A percentile compares a stretch with the other conserved stretches of the same genome.
These are phyloP conservation scores for Escarpia spicata DNA, from an alignment of 2,888 invertebrate species.

Conservation along the genomic window DNA sequence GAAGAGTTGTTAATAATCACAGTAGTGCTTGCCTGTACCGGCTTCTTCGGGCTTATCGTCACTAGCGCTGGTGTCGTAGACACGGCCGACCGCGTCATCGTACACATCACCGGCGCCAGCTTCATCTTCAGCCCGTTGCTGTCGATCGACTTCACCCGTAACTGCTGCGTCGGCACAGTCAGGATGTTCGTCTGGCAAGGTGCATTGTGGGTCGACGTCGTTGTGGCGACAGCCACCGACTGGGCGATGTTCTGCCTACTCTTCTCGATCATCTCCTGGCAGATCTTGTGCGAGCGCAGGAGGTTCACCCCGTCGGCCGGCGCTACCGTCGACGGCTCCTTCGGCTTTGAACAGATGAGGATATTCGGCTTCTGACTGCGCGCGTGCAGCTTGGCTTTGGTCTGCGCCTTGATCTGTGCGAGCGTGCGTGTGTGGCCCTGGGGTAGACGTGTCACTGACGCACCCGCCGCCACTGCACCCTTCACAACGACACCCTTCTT, in stretches of 20 bases:
- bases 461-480: background rate
- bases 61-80: background rate
- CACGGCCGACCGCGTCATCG: background rate
- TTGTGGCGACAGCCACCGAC: background rate
- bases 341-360: background rate
- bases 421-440: slow-evolving; percentile 57
- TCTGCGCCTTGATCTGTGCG: slow-evolving; percentile 62
- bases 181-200: background rate
- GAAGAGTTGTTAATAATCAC: background rate
- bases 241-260: slow-evolving; percentile 66
- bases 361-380: background rate
- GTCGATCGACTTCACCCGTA: slow-evolving; percentile 25
- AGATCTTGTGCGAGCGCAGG: slow-evolving; percentile 92
- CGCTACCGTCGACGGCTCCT: slow-evolving; percentile 29
- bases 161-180: slow-evolving; percentile 18
- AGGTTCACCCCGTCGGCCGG: slow-evolving; percentile 75
- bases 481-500: background rate
- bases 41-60: background rate
- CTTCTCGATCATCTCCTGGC: slow-evolving; percentile 82
- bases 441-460: background rate
- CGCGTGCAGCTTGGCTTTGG: slow-evolving; percentile 36
- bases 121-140: slow-evolving; percentile 21
- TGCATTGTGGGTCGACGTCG: slow-evolving; percentile 18
- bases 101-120: slow-evolving; percentile 23
- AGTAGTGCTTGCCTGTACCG: background rate